Evolutionary conservation across 1,140 invertebrate species (phyloP).

Genomic region (Eumaeus atala): DNA sequence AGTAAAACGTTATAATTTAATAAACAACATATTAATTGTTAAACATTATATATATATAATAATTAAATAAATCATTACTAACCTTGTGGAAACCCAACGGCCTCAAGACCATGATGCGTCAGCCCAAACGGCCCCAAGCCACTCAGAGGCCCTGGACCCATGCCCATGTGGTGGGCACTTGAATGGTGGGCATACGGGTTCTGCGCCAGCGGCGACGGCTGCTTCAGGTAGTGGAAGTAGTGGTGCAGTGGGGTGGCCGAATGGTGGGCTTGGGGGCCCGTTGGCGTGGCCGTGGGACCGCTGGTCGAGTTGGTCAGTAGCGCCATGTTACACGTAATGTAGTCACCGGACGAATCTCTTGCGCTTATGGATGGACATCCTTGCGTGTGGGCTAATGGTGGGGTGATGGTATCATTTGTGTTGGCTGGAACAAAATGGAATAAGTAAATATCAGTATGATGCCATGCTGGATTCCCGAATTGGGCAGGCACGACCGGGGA

Average conservation of each 20-base stretch:
- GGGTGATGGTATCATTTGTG: too few species aligned
- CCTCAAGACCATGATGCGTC: conserved; percentile 65
- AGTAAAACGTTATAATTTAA: too few species aligned
- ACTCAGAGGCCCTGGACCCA: conserved; percentile 59
- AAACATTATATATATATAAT: too few species aligned
- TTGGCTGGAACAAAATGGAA: too few species aligned
- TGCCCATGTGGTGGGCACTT: conserved; percentile 64
- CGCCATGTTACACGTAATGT: too few species aligned
- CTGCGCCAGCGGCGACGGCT: conserved; percentile 60
- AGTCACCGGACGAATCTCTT: conserved; percentile 50
- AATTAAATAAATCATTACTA: too few species aligned
- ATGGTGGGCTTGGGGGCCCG: conserved; percentile 56
- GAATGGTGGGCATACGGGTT: conserved; percentile 67
- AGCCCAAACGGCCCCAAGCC: conserved; percentile 67
- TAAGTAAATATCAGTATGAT: too few species aligned
- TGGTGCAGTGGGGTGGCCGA: conserved; percentile 65
- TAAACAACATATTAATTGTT: too few species aligned
- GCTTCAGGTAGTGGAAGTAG: conserved; percentile 70
- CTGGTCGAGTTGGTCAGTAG: conserved; percentile 56
- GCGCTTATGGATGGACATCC: conserved; percentile 44
- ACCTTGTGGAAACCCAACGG: conserved; percentile 73
- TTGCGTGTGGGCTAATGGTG: too few species aligned
- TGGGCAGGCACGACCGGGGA: too few species aligned
- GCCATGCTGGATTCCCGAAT: too few species aligned
- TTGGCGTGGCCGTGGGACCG: too few species aligned